A percentile compares a stretch with the other conserved stretches of the same genome.
These are phyloP conservation scores for Eciton burchellii DNA, from an alignment of 1,140 invertebrate genomes.

Conservation along the genomic window DNA sequence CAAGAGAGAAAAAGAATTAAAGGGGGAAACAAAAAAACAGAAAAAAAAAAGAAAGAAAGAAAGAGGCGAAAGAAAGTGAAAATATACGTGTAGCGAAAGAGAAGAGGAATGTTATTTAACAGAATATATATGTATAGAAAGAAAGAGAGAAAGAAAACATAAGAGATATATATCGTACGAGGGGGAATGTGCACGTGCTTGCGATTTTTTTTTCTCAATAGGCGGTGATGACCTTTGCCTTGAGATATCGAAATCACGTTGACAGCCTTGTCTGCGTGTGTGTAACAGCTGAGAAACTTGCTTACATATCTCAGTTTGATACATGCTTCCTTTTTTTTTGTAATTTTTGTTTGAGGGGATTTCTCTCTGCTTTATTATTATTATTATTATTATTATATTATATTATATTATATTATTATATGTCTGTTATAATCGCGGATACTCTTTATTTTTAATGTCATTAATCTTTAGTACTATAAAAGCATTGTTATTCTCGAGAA, in stretches of 20 bases:
- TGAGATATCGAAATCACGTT: constrained; percentile 16
- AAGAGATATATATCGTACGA: constrained; percentile 62
- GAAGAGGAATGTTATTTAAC: constrained; percentile 65
- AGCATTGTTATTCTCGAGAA: too few relatives aligned
- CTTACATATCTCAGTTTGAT: too few relatives aligned
- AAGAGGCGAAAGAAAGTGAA: constrained; percentile 5
- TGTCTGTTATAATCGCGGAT: too few relatives aligned
- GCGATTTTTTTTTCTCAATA: constrained; percentile 33
- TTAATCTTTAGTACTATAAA: too few relatives aligned
- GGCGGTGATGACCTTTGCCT: constrained; percentile 11
- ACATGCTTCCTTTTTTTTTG: too few relatives aligned
- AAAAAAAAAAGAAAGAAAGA: too few relatives aligned
- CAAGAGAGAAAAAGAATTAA: not conserved
- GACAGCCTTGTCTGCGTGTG: not conserved
- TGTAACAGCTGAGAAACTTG: too few relatives aligned
- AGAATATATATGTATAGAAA: constrained; percentile 52
- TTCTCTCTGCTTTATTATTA: too few relatives aligned
- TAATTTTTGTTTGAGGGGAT: too few relatives aligned
- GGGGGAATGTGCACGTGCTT: constrained; percentile 54
- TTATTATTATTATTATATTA: too few relatives aligned
- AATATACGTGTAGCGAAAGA: not conserved
- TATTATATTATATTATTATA: too few relatives aligned
- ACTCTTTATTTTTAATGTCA: too few relatives aligned
- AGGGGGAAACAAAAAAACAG: not conserved
- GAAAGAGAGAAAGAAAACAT: constrained; percentile 42